phyloP scores from a whole-genome alignment of 1,140 invertebrate species.

The Diabrotica undecimpunctata region DNA sequence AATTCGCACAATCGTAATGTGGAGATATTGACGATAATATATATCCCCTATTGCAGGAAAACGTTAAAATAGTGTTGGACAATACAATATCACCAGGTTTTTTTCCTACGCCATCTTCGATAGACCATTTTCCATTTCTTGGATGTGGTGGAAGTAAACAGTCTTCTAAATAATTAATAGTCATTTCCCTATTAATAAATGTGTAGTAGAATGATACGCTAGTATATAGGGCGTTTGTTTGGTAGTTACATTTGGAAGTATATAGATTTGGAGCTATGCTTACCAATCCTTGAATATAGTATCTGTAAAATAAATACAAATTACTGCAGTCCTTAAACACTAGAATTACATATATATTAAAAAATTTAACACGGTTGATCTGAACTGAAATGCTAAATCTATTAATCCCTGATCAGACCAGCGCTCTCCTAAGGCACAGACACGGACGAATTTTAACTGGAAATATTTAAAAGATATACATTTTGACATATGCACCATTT shows the following conservation, averaged over 20 bases:
- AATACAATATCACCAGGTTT: neutral
- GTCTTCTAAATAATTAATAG: neutral
- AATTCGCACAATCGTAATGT: neutral
- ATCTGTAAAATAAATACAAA: neutral
- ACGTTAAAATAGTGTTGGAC: neutral
- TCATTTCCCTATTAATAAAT: neutral
- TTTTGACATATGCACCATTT: too few relatives aligned
- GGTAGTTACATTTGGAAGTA: conserved; percentile 1
- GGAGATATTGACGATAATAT: neutral
- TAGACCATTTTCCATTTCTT: neutral
- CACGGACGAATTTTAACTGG: too few relatives aligned
- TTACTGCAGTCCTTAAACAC: neutral
- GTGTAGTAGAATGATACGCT: neutral
- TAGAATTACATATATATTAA: neutral
- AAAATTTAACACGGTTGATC: too few relatives aligned
- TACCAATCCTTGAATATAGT: conserved; percentile 1
- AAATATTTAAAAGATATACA: too few relatives aligned
- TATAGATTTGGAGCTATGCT: neutral
- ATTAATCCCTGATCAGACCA: too few relatives aligned
- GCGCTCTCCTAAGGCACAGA: too few relatives aligned
- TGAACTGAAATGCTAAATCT: too few relatives aligned
- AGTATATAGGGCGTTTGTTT: conserved; percentile 9
- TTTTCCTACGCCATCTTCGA: neutral
- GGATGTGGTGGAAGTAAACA: neutral
- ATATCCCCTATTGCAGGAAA: neutral